Evolutionary conservation across 2,888 invertebrate species (phyloP).

Genomic region (Callosobruchus maculatus): DNA sequence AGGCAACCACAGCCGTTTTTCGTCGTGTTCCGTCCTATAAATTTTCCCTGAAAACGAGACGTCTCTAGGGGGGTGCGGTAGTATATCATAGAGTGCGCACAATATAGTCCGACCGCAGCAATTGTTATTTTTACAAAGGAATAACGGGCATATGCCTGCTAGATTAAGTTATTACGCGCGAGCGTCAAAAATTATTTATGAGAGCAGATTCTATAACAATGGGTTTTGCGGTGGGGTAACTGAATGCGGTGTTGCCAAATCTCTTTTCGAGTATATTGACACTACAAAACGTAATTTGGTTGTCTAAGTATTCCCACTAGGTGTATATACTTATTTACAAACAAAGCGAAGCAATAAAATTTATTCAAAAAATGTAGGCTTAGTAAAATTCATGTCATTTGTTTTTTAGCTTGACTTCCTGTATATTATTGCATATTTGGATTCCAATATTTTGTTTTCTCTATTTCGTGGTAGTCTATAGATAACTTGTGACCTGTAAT

Average conservation of each 20-base stretch:
- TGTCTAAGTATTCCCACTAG: too few relatives aligned
- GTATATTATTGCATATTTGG: too few relatives aligned
- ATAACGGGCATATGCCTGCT: conserved; percentile 30
- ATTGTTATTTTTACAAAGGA: conserved; percentile 38
- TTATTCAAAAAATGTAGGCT: too few relatives aligned
- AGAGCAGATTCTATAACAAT: not conserved
- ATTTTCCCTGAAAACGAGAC: not conserved
- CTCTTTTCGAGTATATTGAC: not conserved
- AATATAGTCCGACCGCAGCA: conserved; percentile 28
- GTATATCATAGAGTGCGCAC: conserved; percentile 21
- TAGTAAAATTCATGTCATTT: too few relatives aligned
- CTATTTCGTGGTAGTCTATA: too few relatives aligned
- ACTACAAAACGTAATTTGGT: too few relatives aligned
- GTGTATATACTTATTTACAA: too few relatives aligned
- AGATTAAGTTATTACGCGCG: conserved; percentile 34
- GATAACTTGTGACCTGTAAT: too few relatives aligned
- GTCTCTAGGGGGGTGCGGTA: not conserved
- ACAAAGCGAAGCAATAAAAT: too few relatives aligned
- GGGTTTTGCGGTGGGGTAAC: not conserved
- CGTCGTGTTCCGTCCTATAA: not conserved
- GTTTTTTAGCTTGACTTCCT: too few relatives aligned
- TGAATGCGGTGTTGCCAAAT: not conserved
- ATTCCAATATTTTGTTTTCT: too few relatives aligned
- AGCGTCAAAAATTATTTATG: not conserved
- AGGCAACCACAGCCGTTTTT: not conserved